These are phyloP conservation scores for Parasteatoda lunata DNA, from an alignment of 2,888 invertebrate species.

Conservation along the genomic window DNA sequence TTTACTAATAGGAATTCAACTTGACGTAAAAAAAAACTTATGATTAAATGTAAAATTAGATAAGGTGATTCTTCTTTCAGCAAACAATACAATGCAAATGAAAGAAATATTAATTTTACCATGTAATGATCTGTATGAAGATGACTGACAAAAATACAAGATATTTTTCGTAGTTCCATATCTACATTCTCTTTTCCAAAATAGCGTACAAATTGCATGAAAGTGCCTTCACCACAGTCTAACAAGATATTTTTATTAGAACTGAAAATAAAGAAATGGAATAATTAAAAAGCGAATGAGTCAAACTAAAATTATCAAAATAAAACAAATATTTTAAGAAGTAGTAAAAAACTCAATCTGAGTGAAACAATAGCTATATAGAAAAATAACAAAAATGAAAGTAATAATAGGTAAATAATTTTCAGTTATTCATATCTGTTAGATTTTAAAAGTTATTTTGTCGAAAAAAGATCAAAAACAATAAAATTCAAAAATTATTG, in stretches of 20 bases:
- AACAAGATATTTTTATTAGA: conserved; percentile 82
- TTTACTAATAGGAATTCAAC: too few species aligned
- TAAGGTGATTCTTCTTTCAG: too few species aligned
- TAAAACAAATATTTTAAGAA: neutral
- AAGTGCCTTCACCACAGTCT: conserved; percentile 97
- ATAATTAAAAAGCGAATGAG: neutral
- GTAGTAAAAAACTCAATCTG: neutral
- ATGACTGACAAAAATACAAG: conserved; percentile 89
- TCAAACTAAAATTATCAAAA: neutral
- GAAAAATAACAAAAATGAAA: neutral
- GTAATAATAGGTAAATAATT: neutral
- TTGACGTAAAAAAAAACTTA: too few species aligned
- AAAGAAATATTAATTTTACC: conserved; percentile 10
- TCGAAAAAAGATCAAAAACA: too few species aligned
- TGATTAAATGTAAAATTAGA: too few species aligned
- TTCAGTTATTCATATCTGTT: too few species aligned
- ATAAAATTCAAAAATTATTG: too few species aligned
- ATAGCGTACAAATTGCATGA: conserved; percentile 88
- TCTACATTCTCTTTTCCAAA: conserved; percentile 81
- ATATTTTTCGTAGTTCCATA: conserved; percentile 74
- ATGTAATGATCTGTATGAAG: conserved; percentile 98
- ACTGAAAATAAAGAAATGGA: conserved; percentile 76
- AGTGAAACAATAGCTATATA: neutral
- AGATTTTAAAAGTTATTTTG: too few species aligned
- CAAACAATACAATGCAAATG: too few species aligned